Percentiles rank a stretch among this genome's conserved stretches.
These are phyloP conservation scores for Cephalotes varians DNA, from an alignment of 2,888 invertebrate species.

Conservation along the genomic window DNA sequence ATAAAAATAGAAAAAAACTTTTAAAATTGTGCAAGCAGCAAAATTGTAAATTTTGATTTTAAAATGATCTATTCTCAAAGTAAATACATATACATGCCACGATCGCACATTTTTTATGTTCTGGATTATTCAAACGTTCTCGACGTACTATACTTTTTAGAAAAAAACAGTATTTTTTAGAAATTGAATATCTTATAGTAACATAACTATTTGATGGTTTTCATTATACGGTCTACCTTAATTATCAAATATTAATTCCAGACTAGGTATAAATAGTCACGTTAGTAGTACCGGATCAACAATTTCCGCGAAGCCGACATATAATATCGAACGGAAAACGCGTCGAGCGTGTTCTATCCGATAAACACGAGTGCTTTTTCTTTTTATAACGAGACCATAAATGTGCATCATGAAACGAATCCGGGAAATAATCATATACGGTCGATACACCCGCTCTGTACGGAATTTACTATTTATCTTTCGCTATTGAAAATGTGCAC, in stretches of 20 bases:
- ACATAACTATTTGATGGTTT: neutral
- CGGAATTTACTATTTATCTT: slow-evolving; percentile 25
- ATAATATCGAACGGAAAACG: slow-evolving; percentile 23
- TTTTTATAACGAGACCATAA: slow-evolving; percentile 17
- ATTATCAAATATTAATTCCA: slow-evolving; percentile 34
- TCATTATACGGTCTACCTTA: neutral
- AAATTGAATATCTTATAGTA: slow-evolving; percentile 9
- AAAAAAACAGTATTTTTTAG: neutral
- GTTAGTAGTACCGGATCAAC: neutral
- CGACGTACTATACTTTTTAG: neutral
- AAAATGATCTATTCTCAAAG: no score
- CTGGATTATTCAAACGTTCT: neutral
- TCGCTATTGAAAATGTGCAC: slow-evolving; percentile 43
- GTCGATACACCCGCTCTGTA: neutral
- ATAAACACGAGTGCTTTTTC: slow-evolving; percentile 10
- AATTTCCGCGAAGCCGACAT: slow-evolving; percentile 29
- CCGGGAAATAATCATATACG: slow-evolving; percentile 16
- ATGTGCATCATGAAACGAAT: neutral
- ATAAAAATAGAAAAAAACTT: neutral
- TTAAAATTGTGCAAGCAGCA: neutral
- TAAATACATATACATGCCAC: no score
- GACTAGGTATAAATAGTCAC: slow-evolving; percentile 6
- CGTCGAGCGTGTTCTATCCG: slow-evolving; percentile 23
- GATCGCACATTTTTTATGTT: neutral
- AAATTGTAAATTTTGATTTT: neutral